Evolutionary conservation across 1,140 invertebrate species (phyloP).

Genomic region (Streblospio benedicti): DNA sequence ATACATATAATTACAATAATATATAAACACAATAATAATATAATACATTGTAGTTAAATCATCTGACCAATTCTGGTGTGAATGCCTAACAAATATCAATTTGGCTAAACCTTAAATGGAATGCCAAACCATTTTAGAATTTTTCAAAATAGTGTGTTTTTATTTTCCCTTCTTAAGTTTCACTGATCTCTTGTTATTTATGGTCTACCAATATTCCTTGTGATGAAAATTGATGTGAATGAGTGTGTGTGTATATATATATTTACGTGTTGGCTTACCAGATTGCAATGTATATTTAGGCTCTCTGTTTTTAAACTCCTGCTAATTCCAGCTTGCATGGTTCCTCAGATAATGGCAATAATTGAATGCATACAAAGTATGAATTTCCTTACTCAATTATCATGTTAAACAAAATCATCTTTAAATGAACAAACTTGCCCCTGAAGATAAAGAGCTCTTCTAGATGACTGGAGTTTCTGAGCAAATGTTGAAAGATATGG

Average conservation of each 20-base stretch:
- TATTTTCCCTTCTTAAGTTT: too few species aligned
- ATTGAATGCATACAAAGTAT: not conserved
- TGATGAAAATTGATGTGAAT: too few species aligned
- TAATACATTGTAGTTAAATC: not conserved
- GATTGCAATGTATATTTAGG: not conserved
- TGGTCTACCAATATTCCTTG: too few species aligned
- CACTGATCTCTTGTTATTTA: too few species aligned
- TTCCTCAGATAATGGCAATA: not conserved
- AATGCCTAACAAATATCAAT: not conserved
- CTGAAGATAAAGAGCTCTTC: slow-evolving; percentile 69
- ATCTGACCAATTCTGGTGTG: not conserved
- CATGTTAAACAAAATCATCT: not conserved
- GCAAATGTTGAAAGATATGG: slow-evolving; percentile 67
- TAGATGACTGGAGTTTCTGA: slow-evolving; percentile 63
- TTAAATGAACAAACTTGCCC: slow-evolving; percentile 58
- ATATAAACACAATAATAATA: too few species aligned
- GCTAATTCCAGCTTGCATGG: not conserved
- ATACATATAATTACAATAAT: too few species aligned
- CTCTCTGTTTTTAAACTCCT: not conserved
- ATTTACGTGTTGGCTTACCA: too few species aligned
- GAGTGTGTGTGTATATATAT: too few species aligned
- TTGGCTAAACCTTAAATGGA: too few species aligned
- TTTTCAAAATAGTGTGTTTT: too few species aligned
- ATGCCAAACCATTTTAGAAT: too few species aligned
- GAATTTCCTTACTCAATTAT: not conserved